These are phyloP conservation scores for Apostichopus leukothele DNA, from an alignment of 53 echinoderm and acorn worm species.

Conservation along the genomic window DNA sequence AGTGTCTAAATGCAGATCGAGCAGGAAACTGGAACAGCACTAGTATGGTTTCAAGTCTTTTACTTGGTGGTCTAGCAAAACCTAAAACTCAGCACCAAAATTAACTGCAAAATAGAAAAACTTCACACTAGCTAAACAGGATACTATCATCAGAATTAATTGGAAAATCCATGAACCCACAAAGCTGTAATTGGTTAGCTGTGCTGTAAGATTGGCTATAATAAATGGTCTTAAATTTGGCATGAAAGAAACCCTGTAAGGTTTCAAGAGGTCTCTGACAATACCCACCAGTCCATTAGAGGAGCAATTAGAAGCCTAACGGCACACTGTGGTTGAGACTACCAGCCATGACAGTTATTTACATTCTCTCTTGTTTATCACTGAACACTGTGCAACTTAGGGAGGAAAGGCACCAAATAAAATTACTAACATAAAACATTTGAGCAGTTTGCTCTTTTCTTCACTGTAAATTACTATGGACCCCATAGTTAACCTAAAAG, in stretches of 20 bases:
- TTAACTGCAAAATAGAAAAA: conserved; percentile 5
- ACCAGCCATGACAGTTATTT: conserved; percentile 30
- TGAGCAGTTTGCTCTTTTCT: neutral
- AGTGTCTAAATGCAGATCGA: neutral
- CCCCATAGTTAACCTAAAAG: neutral
- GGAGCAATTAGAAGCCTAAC: conserved; percentile 13
- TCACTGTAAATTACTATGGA: neutral
- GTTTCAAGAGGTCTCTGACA: neutral
- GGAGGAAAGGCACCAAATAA: neutral
- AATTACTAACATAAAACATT: neutral
- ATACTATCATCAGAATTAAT: conserved; percentile 23
- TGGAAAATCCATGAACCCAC: conserved; percentile 29
- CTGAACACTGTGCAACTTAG: neutral
- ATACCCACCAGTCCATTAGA: conserved; percentile 7
- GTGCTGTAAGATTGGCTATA: neutral
- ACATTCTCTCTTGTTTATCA: conserved; percentile 16
- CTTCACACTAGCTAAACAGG: conserved; percentile 16
- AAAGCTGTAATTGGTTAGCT: neutral
- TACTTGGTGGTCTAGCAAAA: conserved; percentile 2
- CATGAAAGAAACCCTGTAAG: conserved; percentile 19
- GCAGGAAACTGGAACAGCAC: conserved; percentile 18
- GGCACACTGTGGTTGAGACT: neutral
- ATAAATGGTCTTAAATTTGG: conserved; percentile 36
- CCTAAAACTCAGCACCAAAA: neutral
- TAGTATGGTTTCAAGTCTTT: conserved; percentile 18